Conservation (phyloP, 2,797 vertebrate species). For the Lithobates pipiens region DNA sequence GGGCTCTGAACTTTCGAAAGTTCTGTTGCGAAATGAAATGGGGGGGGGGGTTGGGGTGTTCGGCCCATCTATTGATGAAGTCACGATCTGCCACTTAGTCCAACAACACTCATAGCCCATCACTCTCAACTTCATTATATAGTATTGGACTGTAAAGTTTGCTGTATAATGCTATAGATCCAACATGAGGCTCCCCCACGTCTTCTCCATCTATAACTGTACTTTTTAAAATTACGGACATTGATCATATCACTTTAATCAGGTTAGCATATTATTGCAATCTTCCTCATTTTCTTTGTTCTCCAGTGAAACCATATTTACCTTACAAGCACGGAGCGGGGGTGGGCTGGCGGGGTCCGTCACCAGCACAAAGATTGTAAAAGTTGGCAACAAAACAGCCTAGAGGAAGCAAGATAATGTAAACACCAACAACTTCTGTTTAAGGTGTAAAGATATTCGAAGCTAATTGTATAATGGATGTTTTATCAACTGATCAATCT, state of each 20-base stretch:
- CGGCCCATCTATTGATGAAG: no score
- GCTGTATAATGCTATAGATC: constrained; percentile 8
- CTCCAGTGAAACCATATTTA: neutral
- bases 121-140: neutral
- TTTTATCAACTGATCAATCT: constrained; percentile 13
- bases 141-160: constrained; percentile 8
- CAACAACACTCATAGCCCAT: neutral
- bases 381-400: neutral
- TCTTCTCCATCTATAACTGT: neutral
- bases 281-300: neutral
- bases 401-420: constrained; percentile 16
- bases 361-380: neutral
- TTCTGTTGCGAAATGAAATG: no score
- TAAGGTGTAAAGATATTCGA: neutral
- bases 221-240: neutral
- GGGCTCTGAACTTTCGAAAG: no score
- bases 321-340: neutral
- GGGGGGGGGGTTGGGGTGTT: no score
- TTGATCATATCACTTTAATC: constrained; percentile 46
- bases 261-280: constrained; percentile 33
- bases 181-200: neutral
- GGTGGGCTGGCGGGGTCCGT: neutral
- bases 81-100: no score
- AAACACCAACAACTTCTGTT: constrained; percentile 16
- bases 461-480: neutral